Evolutionary conservation across 2,113 vertebrate species (phyloP), one percentile per base, ranked within the genome.

Genomic region (Limanda limanda): DNA sequence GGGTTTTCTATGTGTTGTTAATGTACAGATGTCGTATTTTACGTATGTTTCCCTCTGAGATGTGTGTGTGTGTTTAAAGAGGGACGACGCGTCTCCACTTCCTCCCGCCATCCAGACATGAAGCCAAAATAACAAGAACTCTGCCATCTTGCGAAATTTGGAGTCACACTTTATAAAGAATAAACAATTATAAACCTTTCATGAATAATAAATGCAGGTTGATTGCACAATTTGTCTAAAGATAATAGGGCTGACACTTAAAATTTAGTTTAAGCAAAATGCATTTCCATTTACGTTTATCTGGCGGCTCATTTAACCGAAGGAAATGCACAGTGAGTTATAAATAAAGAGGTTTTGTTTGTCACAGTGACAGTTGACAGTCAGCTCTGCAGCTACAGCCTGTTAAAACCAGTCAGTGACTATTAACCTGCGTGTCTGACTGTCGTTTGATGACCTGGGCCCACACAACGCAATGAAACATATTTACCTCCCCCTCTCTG

Each of bases 401-500:
- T 14, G 13, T 58, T 27, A 48, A 31, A 8, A 71, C 47, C 57
- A 76, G 67, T 67, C 45, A 42, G 21, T 67, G 52, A 61, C 69
- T 64, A 40, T 27, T 52, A 45, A 21, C 10, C 68, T 48, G 48
- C 42, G 52, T 51, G 63, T 40, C 35, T 0, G 0, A 66, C 15
- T 58, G 24, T 24, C 7, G 42, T 74, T 81, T 66, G 71, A 85
- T 15, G 15, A 81, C 54, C 81, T 56, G 76, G 58, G 64, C 77
- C 84, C 74, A 82, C 80, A 74, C 70, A 67, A 47, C 45, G 67
- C 74, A 83, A 86, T 82, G 55, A 76, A 88, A 76, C 82, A 85
- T 45, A 90, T 87, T 86, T 82, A 68, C 81, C 69, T 75, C 84
- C 84, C 84, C 86, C 86, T 65, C 63, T 60, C 54, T 74, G 52